A percentile compares a stretch with the other conserved stretches of the same genome.
Conservation (phyloP, 2,888 invertebrate species). For the Lycia hirtaria region DNA sequence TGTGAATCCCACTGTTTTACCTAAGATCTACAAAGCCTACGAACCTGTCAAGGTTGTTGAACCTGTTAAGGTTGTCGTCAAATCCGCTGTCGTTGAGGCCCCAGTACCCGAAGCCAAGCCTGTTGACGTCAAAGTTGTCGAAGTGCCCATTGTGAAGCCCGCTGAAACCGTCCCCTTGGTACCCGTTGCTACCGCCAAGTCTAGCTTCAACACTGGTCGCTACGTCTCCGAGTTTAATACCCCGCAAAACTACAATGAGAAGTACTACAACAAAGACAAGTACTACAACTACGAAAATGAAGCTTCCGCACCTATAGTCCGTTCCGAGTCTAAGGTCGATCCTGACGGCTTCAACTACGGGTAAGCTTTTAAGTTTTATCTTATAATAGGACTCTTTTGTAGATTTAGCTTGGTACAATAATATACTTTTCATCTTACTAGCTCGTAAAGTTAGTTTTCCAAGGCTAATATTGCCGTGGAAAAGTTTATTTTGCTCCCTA, state of each 20-base stretch:
- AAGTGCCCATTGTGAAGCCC: too few species aligned
- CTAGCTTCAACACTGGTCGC: conserved; percentile 11
- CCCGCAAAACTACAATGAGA: too few species aligned
- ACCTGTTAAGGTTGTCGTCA: conserved; percentile 4
- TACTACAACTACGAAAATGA: conserved; percentile 41
- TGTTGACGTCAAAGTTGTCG: conserved; percentile 5
- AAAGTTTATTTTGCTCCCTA: too few species aligned
- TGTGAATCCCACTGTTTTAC: too few species aligned
- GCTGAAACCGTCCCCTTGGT: conserved; percentile 8
- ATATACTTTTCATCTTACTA: too few species aligned
- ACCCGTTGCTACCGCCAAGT: conserved; percentile 12
- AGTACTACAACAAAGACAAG: too few species aligned
- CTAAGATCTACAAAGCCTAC: too few species aligned
- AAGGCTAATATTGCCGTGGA: too few species aligned
- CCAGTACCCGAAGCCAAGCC: conserved; percentile 21
- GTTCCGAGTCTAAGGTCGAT: conserved; percentile 47
- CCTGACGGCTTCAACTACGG: conserved; percentile 50
- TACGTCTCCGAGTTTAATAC: too few species aligned
- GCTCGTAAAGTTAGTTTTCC: too few species aligned
- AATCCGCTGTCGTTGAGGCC: conserved; percentile 12
- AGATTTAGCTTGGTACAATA: too few species aligned
- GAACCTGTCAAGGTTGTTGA: conserved; percentile 30
- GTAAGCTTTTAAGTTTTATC: conserved; percentile 45
- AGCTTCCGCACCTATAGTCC: conserved; percentile 47
- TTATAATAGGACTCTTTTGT: too few species aligned